These are phyloP conservation scores for Smithornis capensis DNA, from an alignment of 2,113 vertebrate species.

Conservation along the genomic window DNA sequence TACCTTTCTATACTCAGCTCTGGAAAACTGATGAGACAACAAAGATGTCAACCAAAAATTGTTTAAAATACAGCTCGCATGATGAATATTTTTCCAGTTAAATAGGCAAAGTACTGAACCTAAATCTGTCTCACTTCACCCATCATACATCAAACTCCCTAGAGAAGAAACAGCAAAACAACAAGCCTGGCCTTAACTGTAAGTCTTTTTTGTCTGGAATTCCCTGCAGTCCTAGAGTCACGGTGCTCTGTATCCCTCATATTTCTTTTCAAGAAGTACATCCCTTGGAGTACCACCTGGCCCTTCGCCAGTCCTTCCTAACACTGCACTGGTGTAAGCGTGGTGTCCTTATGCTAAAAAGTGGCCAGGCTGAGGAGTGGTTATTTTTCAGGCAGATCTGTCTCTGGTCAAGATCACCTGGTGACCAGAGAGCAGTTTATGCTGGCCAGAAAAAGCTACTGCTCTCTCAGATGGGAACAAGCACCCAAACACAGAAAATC, in stretches of 20 bases:
- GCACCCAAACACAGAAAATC: background rate
- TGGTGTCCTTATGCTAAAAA: background rate
- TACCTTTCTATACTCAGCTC: background rate
- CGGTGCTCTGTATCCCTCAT: background rate
- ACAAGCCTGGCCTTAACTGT: background rate
- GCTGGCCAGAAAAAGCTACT: background rate
- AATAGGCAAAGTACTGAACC: background rate
- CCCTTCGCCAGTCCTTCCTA: background rate
- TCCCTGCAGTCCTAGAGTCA: no score
- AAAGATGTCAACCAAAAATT: background rate
- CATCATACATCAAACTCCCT: background rate
- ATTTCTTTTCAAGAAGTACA: background rate
- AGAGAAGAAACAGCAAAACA: background rate
- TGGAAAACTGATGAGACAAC: background rate
- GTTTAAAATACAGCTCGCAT: background rate
- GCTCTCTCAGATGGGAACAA: background rate
- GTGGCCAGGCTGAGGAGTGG: background rate
- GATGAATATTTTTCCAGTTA: background rate
- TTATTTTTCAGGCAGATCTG: background rate
- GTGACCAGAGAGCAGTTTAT: background rate
- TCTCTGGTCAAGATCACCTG: background rate
- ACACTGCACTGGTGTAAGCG: fast-evolving
- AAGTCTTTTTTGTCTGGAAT: background rate
- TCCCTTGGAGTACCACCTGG: background rate
- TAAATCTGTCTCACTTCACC: background rate